Percentiles rank a stretch among this genome's conserved stretches.
Conservation (phyloP, 2,113 vertebrate genomes). For the Sorex fumeus region DNA sequence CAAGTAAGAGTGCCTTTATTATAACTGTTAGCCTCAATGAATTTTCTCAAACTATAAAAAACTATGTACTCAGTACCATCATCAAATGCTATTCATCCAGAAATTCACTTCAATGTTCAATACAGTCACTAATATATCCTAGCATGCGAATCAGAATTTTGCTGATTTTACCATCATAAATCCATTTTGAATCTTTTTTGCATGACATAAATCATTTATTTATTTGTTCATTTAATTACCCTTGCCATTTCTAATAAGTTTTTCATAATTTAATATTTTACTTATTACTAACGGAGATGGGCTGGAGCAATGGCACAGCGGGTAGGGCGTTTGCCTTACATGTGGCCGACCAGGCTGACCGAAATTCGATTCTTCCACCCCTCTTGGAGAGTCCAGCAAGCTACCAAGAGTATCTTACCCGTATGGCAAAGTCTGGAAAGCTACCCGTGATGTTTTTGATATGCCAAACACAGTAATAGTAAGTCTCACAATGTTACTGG, state of each 20-base stretch:
- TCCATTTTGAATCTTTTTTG: background rate
- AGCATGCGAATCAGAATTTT: background rate
- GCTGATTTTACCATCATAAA: background rate
- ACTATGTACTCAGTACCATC: background rate
- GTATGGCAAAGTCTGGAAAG: no score
- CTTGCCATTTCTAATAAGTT: background rate
- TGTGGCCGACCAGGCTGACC: no score
- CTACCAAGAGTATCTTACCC: no score
- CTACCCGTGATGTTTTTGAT: no score
- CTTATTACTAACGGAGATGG: background rate
- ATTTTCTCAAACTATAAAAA: background rate
- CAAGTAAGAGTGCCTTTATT: background rate
- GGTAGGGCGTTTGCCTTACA: no score
- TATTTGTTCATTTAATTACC: background rate
- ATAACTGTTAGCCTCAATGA: background rate
- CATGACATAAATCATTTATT: background rate
- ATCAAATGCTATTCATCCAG: background rate
- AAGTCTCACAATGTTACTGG: no score
- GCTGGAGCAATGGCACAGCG: no score
- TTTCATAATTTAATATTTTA: constrained; percentile 50
- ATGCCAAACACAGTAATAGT: no score
- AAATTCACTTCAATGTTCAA: background rate
- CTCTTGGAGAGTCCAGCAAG: no score
- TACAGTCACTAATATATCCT: background rate
- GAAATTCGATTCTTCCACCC: no score